A percentile compares a stretch with the other conserved stretches of the same genome.
Conservation (phyloP, 2,888 invertebrate genomes). For the Nezara viridula region DNA sequence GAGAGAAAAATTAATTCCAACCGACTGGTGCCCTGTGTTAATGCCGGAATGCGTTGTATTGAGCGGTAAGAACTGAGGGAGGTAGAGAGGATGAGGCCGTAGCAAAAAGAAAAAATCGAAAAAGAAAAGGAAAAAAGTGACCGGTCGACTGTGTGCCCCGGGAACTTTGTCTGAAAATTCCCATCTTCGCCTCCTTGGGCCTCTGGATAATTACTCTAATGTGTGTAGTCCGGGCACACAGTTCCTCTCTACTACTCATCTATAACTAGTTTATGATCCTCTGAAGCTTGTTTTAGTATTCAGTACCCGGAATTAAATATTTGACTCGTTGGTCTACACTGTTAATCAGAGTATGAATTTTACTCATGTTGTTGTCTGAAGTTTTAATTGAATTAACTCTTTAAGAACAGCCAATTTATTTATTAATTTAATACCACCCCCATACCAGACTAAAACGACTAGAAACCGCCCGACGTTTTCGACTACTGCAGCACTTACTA, state of each 20-base stretch:
- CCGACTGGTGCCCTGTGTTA: background rate
- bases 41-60: constrained; percentile 42
- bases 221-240: background rate
- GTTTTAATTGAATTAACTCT: too few species aligned
- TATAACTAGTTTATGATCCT: too few species aligned
- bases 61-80: constrained; percentile 34
- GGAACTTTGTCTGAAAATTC: background rate
- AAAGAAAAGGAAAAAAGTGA: background rate
- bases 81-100: background rate
- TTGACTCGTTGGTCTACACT: too few species aligned
- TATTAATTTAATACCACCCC: too few species aligned
- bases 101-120: background rate
- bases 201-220: background rate
- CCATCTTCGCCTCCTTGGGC: background rate
- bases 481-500: too few species aligned
- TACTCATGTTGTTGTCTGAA: too few species aligned
- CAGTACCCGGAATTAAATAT: too few species aligned
- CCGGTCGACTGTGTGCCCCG: background rate
- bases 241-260: background rate
- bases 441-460: too few species aligned
- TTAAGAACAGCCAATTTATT: too few species aligned
- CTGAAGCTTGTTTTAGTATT: too few species aligned
- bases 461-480: too few species aligned
- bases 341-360: too few species aligned
- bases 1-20: background rate